Base-by-base conservation (phyloP, 2,113 vertebrate species). In the Petrocephalus zakoni region DNA sequence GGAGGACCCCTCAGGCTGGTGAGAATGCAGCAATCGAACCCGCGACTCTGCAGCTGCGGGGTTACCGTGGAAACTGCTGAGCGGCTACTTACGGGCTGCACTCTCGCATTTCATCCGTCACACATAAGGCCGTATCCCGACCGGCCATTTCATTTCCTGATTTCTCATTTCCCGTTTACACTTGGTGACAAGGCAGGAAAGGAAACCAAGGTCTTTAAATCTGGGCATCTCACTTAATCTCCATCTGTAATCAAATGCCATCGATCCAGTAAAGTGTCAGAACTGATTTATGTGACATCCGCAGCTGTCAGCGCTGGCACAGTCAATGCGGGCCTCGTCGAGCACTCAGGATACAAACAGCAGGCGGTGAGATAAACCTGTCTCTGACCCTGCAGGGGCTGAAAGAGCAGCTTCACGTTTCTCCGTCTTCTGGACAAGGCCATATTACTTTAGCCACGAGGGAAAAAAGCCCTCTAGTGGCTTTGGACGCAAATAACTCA, bases 231-330 rank as follows among this genome's bases (percentile, higher is more conserved):
- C 75, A 21, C 19, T 83, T 83, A 83, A 83, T 83, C 81, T 83
- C 46, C 81, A 83, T 83, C 81, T 83, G n/a, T 49, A 83, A 83
- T 83, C 46, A 83, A 49, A 47, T 42, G 37, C 21, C 81, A 83
- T 83, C 22, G 81, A 83, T 83, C 81, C 81, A n/a, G 21, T 47
- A n/a, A 83, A 13, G 21, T 83, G 46, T 83, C 81, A 47, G 37
- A 83, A n/a, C 37, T 47, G 81, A 83, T 83, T 83, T 47, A 83
- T n/a, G 22, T 49, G 81, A 47, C 81, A 22, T 10, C 37, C 11
- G 42, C 21, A 8, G 81, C 46, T 49, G 37, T 6, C 10, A 82
- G 29, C 21, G 9, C 78, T 82, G 0, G 42, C 19, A 0, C 9
- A 37, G 81, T 22, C 81, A 11, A 83, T n/a, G 81, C 2, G 42